phyloP scores from a whole-genome alignment of 2,888 invertebrate species.

The Laspeyria flexula region DNA sequence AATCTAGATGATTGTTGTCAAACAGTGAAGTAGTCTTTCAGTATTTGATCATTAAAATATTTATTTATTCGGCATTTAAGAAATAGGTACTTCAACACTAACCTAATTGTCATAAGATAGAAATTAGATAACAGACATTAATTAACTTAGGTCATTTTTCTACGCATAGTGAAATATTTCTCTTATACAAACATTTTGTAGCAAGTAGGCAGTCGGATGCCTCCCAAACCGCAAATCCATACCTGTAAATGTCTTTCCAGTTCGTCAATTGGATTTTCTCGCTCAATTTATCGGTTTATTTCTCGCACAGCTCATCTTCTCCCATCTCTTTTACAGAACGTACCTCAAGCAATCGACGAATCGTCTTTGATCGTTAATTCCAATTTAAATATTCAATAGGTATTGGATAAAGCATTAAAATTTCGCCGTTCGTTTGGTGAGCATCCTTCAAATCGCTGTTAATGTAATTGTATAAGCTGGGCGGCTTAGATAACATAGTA shows the following conservation, averaged over 20 bases:
- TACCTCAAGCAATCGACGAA: conserved; percentile 37
- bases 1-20: no score
- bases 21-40: no score
- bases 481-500: conserved; percentile 1
- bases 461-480: conserved; percentile 30
- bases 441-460: conserved; percentile 53
- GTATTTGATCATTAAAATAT: no score
- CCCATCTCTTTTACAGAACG: conserved; percentile 25
- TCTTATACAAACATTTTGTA: no score
- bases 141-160: no score
- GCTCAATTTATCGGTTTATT: conserved; percentile 28
- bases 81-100: no score
- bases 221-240: not conserved
- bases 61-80: no score
- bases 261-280: conserved; percentile 17
- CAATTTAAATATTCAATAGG: conserved; percentile 78
- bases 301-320: conserved; percentile 17
- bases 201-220: no score
- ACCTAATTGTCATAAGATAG: no score
- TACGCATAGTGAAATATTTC: no score
- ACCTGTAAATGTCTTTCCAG: conserved; percentile 13
- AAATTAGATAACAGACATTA: no score
- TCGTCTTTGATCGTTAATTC: conserved; percentile 56
- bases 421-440: conserved; percentile 48
- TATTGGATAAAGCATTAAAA: conserved; percentile 57